Base-by-base conservation (phyloP, 2,113 vertebrate species). In the Sturnus vulgaris region DNA sequence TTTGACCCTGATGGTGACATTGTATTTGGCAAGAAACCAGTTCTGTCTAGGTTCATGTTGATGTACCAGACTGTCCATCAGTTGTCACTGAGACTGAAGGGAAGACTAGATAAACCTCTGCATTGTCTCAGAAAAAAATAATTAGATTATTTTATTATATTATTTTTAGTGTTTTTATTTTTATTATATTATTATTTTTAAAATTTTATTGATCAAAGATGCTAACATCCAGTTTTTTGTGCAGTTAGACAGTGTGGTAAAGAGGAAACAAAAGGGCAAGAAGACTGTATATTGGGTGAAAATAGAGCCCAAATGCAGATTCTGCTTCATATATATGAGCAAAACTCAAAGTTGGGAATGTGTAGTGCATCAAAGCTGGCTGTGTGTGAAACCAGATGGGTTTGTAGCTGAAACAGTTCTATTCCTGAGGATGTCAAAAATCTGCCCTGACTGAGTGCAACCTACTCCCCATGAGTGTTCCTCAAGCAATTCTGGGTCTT, bases 321-420 rank as follows among this genome's bases (percentile, higher is more conserved):
- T 86, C n/a, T 71, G 1, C 75, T 78, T 56, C 27, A 60, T 44
- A 68, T 71, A 65, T 37, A 44, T 37, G 20, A 84, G 17, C 33
- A 78, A 66, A 78, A 12, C 18, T 52, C 52, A 84, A 84, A 18
- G 30, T 19, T 0, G 2, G 23, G 37, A 86, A 37, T 46, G 22
- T 40, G 28, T 56, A 40, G 50, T 55, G 25, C 56, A 24, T 83
- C 55, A 93, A 86, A 96, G 14, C 50, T 82, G 82, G 4, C 33
- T 90, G 15, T 57, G 28, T 72, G 75, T 93, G 75, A 93, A 96
- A 94, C 57, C 53, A 68, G 35, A 71, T 82, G 84, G 40, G 19
- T 90, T 92, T 93, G 73, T 93, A 90, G 80, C 68, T 88, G 76
- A 73, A 97, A 90, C 25, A 82, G 27, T 89, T 91, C 37, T 77